Base-by-base conservation (phyloP, 2,888 invertebrate species). In the Nyleta sp. region DNA sequence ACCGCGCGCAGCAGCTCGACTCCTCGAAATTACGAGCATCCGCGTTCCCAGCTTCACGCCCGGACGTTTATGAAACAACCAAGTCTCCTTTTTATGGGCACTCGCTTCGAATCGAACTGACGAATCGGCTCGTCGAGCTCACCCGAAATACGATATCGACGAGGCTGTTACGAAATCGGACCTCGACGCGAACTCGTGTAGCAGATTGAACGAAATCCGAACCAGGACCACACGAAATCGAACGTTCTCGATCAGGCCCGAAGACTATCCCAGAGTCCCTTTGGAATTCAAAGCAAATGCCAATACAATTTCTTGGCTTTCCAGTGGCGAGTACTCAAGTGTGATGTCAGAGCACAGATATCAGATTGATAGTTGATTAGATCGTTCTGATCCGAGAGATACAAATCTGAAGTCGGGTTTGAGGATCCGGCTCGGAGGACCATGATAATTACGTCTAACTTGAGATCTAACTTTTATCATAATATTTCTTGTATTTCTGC, bases 11-110 rank as follows among this genome's bases (percentile, higher is more conserved):
- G n/a, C n/a, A n/a, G n/a, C n/a, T n/a, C n/a, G n/a, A 71, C 71
- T 65, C 65, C 38, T 71, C 60, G 52, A 75, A 79, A 78, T 78
- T 79, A 75, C 67, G 75, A 67, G 67, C 71, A 57, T 64, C 68
- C 73, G 73, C 64, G 57, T 35, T 46, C 64, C 10, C 17, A 8
- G 20, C 13, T n/a, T 38, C 38, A 35, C 64, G 73, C 40, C 59
- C 59, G 15, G 40, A 13, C 40, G 7, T 46, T 46, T 44, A 57
- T 68, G 55, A 68, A 68, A 68, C 38, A 55, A 38, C 48, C 24
- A 7, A 24, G 24, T 24, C 7, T 5, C 24, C n/a, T n/a, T n/a
- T n/a, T n/a, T n/a, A n/a, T n/a, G n/a, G n/a, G n/a, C n/a, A n/a
- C n/a, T n/a, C n/a, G n/a, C n/a, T n/a, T n/a, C n/a, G n/a, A n/a